Conservation (phyloP, 2,797 vertebrate genomes). For the Cirrhinus molitorella region DNA sequence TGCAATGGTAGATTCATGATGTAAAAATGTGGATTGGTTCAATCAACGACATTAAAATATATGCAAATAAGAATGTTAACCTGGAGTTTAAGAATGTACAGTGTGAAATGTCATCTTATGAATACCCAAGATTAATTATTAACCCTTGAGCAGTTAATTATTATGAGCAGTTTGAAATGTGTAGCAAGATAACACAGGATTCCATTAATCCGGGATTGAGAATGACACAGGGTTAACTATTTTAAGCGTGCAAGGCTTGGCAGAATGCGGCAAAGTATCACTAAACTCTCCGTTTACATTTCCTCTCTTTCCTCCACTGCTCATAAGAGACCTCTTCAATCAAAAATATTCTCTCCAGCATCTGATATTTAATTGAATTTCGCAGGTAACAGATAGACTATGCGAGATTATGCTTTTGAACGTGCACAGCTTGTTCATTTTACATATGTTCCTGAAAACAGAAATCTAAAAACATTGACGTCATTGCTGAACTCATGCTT, state of each 20-base stretch:
- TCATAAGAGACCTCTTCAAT: slow-evolving; percentile 26
- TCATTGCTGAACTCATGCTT: slow-evolving; percentile 7
- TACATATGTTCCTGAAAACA: background rate
- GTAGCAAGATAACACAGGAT: background rate
- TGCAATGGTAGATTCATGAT: too few species aligned
- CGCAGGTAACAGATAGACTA: slow-evolving; percentile 1
- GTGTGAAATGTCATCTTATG: background rate
- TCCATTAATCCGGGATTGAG: too few species aligned
- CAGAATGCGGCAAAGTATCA: slow-evolving; percentile 3
- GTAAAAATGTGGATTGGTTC: too few species aligned
- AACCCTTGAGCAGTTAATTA: too few species aligned
- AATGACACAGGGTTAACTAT: background rate
- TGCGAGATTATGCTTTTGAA: background rate
- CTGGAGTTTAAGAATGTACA: background rate
- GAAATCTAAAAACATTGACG: background rate
- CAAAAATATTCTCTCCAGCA: slow-evolving; percentile 7
- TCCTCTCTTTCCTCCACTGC: background rate
- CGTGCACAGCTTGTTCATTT: background rate
- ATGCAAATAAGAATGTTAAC: background rate
- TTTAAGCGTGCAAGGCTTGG: background rate
- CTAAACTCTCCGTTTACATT: background rate
- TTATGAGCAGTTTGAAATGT: background rate
- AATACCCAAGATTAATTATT: background rate
- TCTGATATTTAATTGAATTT: slow-evolving; percentile 27
- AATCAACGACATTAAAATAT: background rate